Percentiles rank a stretch among this genome's conserved stretches.
phyloP scores from a whole-genome alignment of 2,888 invertebrate species.

The Drosophila hamatofila region DNA sequence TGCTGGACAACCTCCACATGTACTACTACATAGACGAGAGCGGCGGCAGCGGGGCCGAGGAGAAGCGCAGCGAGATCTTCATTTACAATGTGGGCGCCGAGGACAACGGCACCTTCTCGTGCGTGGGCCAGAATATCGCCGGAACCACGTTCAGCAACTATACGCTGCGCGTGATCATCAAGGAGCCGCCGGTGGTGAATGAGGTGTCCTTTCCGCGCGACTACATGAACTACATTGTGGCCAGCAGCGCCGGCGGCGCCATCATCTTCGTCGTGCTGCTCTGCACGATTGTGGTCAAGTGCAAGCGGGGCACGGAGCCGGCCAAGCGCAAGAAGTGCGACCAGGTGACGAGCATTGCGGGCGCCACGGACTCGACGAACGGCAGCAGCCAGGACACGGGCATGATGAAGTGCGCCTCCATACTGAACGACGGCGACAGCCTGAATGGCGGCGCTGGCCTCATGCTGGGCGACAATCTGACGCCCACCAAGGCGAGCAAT shows the following conservation, averaged over 20 bases:
- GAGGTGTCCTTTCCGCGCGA: conserved; percentile 90
- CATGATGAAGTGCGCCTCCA: conserved; percentile 86
- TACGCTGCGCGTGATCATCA: conserved; percentile 91
- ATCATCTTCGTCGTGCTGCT: conserved; percentile 89
- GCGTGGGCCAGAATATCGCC: conserved; percentile 94
- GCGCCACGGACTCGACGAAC: conserved; percentile 66
- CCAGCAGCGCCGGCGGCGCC: conserved; percentile 88
- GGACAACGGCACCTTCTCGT: conserved; percentile 94
- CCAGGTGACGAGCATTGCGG: conserved; percentile 86
- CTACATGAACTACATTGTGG: conserved; percentile 89
- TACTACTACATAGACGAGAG: conserved; percentile 91
- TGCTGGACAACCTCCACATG: conserved; percentile 89
- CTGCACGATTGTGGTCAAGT: conserved; percentile 88
- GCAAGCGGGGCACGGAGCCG: conserved; percentile 83
- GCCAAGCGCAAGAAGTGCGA: conserved; percentile 87
- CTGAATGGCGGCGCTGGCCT: conserved; percentile 71
- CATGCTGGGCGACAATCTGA: conserved; percentile 73
- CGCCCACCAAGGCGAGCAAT: conserved; percentile 78
- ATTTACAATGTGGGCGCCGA: conserved; percentile 91
- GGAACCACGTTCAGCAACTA: conserved; percentile 92
- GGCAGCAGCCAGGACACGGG: conserved; percentile 85
- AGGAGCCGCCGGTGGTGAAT: conserved; percentile 90
- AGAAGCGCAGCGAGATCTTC: conserved; percentile 92
- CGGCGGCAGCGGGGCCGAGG: conserved; percentile 88
- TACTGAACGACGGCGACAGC: conserved; percentile 83